Conservation (phyloP, 2,797 vertebrate genomes). For the Smutsia temminckii region DNA sequence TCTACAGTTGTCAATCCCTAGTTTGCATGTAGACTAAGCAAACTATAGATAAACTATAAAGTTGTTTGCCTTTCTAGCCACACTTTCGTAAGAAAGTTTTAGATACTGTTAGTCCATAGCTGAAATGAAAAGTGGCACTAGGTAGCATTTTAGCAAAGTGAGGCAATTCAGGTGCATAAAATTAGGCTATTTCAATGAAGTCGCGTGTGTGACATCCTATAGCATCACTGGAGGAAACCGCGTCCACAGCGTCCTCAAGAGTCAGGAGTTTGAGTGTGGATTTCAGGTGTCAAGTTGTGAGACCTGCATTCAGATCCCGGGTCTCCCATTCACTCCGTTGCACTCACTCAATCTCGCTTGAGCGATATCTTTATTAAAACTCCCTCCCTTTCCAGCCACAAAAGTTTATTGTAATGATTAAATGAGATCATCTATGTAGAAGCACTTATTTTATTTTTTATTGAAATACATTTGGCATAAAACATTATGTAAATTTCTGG, state of each 20-base stretch:
- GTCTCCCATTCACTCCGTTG: neutral
- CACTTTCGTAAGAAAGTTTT: neutral
- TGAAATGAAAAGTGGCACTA: neutral
- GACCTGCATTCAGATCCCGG: neutral
- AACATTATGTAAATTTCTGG: neutral
- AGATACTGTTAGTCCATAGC: neutral
- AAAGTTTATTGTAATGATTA: neutral
- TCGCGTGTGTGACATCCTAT: too few relatives aligned
- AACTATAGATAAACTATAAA: neutral
- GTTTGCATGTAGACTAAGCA: constrained; percentile 26
- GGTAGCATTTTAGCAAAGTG: neutral
- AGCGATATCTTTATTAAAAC: constrained; percentile 10
- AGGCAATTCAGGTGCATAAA: constrained; percentile 1
- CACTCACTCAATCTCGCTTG: neutral
- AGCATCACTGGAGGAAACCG: neutral
- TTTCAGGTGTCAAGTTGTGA: neutral
- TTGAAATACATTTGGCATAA: neutral
- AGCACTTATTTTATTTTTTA: neutral
- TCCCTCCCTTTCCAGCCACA: neutral
- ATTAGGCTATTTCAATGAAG: neutral
- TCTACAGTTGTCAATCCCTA: constrained; percentile 4
- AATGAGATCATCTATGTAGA: constrained; percentile 37
- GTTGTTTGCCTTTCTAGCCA: constrained; percentile 48
- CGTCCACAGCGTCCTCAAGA: neutral
- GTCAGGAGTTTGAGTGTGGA: neutral